A percentile compares a stretch with the other conserved stretches of the same genome.
These are phyloP conservation scores for Didymodactylos carnosus DNA, from an alignment of 2,888 invertebrate species.

Conservation along the genomic window DNA sequence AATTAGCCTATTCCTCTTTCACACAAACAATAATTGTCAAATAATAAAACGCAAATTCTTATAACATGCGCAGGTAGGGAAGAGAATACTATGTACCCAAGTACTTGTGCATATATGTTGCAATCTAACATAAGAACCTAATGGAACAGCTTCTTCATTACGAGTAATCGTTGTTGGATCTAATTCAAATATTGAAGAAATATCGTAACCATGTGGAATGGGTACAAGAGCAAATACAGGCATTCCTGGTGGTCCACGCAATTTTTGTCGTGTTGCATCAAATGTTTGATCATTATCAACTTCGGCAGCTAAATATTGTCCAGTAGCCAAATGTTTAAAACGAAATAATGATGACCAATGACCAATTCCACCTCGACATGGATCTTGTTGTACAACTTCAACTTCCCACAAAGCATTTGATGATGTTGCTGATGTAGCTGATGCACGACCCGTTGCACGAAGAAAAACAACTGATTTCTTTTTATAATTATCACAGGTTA, in stretches of 20 bases:
- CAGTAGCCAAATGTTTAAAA: constrained; percentile 93
- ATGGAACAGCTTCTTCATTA: constrained; percentile 81
- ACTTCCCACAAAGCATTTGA: constrained; percentile 98
- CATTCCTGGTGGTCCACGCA: constrained; percentile 36
- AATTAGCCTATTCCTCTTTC: too few species aligned
- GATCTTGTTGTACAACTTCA: constrained; percentile 87
- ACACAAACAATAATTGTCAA: too few species aligned
- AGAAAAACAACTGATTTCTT: constrained; percentile 82
- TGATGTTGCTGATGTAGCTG: constrained; percentile 90
- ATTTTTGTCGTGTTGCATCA: constrained; percentile 40
- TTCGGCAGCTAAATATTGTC: constrained; percentile 85
- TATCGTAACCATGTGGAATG: constrained; percentile 73
- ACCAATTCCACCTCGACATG: constrained; percentile 87
- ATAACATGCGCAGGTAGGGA: too few species aligned
- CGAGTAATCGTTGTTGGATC: constrained; percentile 88
- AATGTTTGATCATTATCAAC: constrained; percentile 44
- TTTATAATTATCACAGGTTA: constrained; percentile 89
- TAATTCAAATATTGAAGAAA: constrained; percentile 79
- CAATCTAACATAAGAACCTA: constrained; percentile 59
- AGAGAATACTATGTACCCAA: constrained; percentile 97
- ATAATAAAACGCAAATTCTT: too few species aligned
- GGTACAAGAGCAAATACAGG: constrained; percentile 70
- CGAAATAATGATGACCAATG: constrained; percentile 94
- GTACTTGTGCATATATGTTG: constrained; percentile 80
- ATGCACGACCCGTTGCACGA: constrained; percentile 58